Conservation (phyloP, 2,888 invertebrate genomes). For the Trichopoda pennipes region DNA sequence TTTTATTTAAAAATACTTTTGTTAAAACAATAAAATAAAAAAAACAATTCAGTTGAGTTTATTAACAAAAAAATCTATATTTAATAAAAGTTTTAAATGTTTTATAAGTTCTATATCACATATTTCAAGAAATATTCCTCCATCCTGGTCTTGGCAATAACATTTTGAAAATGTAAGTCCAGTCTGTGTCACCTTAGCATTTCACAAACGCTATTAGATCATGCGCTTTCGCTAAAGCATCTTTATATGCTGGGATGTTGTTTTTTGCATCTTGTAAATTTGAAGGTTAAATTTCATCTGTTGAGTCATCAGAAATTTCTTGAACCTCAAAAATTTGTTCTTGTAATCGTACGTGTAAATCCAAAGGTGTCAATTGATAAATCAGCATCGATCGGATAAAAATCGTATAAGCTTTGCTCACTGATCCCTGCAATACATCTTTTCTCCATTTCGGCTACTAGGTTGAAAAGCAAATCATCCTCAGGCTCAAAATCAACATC, state of each 20-base stretch:
- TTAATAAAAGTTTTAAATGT: too few species aligned
- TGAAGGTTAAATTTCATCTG: constrained; percentile 6
- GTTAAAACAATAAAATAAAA: too few species aligned
- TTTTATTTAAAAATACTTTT: too few species aligned
- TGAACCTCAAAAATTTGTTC: neutral
- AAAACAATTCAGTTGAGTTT: too few species aligned
- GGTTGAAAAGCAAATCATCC: too few species aligned
- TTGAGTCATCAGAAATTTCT: neutral
- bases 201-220: constrained; percentile 4
- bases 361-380: constrained; percentile 2
- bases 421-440: too few species aligned
- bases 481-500: too few species aligned
- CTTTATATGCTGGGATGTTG: constrained; percentile 15
- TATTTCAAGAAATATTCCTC: neutral
- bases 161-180: neutral
- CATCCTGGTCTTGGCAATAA: neutral
- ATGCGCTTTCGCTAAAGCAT: neutral
- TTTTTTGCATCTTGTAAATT: neutral
- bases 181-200: neutral
- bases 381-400: neutral
- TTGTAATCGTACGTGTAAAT: neutral
- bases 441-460: too few species aligned
- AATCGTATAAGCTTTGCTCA: neutral
- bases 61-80: too few species aligned
- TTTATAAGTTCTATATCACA: too few species aligned